Evolutionary conservation across 2,113 vertebrate genomes (phyloP).

Genomic region (Crypturellus undulatus): DNA sequence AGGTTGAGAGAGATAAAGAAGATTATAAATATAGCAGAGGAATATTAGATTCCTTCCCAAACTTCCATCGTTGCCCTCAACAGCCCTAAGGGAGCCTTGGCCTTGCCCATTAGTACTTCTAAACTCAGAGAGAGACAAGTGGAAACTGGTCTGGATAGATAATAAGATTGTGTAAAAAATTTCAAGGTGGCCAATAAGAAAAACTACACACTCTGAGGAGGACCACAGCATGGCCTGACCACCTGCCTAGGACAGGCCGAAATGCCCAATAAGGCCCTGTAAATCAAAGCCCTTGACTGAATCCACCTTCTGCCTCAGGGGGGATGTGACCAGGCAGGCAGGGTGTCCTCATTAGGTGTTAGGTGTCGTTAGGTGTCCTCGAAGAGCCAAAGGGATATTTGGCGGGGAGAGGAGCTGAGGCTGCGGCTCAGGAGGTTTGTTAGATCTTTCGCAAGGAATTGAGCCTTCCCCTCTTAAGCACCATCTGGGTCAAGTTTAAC

Average conservation of each 20-base stretch:
- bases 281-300: background rate
- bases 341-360: too few relatives aligned
- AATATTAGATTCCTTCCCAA: background rate
- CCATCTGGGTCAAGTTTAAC: background rate
- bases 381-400: background rate
- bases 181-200: background rate
- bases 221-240: background rate
- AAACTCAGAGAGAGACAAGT: background rate
- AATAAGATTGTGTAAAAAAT: background rate
- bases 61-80: background rate
- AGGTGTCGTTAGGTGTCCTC: too few relatives aligned
- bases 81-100: background rate
- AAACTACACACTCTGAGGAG: background rate
- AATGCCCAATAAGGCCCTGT: rapidly evolving
- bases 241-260: background rate
- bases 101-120: background rate
- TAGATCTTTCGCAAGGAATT: background rate
- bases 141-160: background rate
- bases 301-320: background rate
- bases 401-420: background rate
- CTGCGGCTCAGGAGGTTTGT: background rate
- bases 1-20: background rate
- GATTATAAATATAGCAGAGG: background rate
- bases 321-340: too few relatives aligned
- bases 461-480: background rate